Evolutionary conservation across 2,797 vertebrate genomes (phyloP).

Genomic region (Sciaenops ocellatus): DNA sequence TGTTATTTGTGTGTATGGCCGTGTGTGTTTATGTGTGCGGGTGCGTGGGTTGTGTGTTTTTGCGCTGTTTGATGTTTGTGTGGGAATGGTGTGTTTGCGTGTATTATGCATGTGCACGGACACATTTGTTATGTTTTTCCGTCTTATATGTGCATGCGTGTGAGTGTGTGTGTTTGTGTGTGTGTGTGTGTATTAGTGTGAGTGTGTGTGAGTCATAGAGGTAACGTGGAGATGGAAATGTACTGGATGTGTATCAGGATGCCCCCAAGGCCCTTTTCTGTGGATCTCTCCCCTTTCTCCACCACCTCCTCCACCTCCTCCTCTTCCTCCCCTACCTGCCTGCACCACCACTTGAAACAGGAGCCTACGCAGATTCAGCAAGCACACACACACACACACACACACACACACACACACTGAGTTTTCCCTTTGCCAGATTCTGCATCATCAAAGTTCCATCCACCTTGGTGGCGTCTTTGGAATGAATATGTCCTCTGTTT

Average conservation of each 20-base stretch:
- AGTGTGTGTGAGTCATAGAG: conserved; percentile 81
- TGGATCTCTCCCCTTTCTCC: conserved; percentile 82
- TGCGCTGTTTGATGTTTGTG: conserved; percentile 72
- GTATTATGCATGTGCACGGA: conserved; percentile 65
- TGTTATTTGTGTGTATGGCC: conserved; percentile 60
- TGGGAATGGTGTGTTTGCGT: conserved; percentile 72
- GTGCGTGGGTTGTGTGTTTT: conserved; percentile 74
- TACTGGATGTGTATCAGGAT: conserved; percentile 82
- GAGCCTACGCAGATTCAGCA: conserved; percentile 89
- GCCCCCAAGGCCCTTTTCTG: conserved; percentile 81
- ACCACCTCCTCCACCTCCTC: conserved; percentile 68
- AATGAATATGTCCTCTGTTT: conserved; percentile 88
- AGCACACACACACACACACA: conserved; percentile 55
- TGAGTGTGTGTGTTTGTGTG: conserved; percentile 44
- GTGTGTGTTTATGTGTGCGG: conserved; percentile 48
- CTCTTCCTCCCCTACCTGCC: conserved; percentile 83
- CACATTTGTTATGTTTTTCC: conserved; percentile 67
- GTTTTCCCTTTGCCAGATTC: conserved; percentile 88
- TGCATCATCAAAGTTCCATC: conserved; percentile 90
- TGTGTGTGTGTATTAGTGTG: conserved; percentile 45
- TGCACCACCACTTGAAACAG: conserved; percentile 87
- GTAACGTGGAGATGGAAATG: conserved; percentile 80
- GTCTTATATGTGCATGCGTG: conserved; percentile 53
- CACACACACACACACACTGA: conserved; percentile 54
- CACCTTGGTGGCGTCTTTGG: conserved; percentile 87